phyloP scores from a whole-genome alignment of 2,113 vertebrate species.

The Numida meleagris region DNA sequence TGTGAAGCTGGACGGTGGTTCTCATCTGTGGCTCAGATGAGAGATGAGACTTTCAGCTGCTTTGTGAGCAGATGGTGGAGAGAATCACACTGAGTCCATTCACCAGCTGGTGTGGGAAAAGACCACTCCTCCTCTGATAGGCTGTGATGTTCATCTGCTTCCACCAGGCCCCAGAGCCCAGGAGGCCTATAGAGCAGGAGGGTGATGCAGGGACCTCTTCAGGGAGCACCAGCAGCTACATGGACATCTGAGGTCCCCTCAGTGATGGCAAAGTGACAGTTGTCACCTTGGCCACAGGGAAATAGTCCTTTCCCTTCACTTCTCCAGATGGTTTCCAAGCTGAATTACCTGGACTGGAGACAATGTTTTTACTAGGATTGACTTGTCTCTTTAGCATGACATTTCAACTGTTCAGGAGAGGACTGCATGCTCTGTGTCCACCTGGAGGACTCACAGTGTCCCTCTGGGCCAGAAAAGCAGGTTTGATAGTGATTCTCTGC shows the following conservation, averaged over 20 bases:
- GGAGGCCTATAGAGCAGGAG: neutral
- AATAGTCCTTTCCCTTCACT: neutral
- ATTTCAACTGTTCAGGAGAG: neutral
- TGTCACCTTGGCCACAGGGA: neutral
- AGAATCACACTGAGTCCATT: fast-evolving
- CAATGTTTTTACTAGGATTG: neutral
- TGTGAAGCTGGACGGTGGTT: neutral
- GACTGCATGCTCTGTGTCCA: fast-evolving
- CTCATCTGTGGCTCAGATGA: fast-evolving
- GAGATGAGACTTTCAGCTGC: neutral
- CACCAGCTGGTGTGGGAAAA: neutral
- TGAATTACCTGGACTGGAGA: neutral
- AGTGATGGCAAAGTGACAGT: neutral
- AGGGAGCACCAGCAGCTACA: neutral
- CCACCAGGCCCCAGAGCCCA: neutral
- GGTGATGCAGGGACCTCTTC: neutral
- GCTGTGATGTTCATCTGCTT: neutral
- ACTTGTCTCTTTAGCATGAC: neutral
- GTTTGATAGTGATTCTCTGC: neutral
- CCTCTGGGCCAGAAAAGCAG: neutral
- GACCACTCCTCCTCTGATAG: neutral
- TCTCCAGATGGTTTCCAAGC: neutral
- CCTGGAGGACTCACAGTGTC: neutral
- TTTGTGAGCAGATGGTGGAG: neutral
- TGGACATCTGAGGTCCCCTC: neutral